These are phyloP conservation scores for Spongilla lacustris DNA, from an alignment of 37 sponge, comb jelly and placozoan species.

Conservation along the genomic window DNA sequence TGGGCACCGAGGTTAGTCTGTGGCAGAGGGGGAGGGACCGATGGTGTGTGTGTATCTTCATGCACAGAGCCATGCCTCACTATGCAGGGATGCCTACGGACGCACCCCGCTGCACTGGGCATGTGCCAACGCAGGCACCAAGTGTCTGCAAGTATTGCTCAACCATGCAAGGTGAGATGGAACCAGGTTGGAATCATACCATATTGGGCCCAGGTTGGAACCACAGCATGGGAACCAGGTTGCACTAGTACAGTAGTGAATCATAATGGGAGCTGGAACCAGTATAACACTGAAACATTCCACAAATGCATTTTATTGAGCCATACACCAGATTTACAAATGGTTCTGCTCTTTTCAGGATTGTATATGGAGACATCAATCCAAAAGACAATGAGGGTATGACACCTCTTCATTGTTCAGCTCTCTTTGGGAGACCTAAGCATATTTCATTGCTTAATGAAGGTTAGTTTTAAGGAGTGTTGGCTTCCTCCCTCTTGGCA, in stretches of 20 bases:
- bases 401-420: constrained; percentile 88
- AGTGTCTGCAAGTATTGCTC: constrained; percentile 67
- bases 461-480: constrained; percentile 40
- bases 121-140: constrained; percentile 54
- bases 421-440: constrained; percentile 68
- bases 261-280: not conserved
- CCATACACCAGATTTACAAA: not conserved
- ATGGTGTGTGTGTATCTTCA: not conserved
- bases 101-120: constrained; percentile 91
- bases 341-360: constrained; percentile 2
- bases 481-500: not conserved
- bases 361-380: constrained; percentile 71
- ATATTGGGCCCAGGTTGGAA: no score
- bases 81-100: constrained; percentile 75
- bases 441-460: constrained; percentile 67
- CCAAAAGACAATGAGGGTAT: constrained; percentile 76
- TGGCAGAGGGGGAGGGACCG: no score
- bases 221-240: no score
- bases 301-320: not conserved
- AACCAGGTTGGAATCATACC: not conserved
- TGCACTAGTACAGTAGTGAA: no score
- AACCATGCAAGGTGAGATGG: constrained; percentile 72
- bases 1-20: constrained; percentile 68
- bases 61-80: no score
- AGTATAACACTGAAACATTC: not conserved